Percentiles rank a stretch among this genome's conserved stretches.
These are phyloP conservation scores for Triplophysa tibetana DNA, from an alignment of 2,113 vertebrate genomes.

Conservation along the genomic window DNA sequence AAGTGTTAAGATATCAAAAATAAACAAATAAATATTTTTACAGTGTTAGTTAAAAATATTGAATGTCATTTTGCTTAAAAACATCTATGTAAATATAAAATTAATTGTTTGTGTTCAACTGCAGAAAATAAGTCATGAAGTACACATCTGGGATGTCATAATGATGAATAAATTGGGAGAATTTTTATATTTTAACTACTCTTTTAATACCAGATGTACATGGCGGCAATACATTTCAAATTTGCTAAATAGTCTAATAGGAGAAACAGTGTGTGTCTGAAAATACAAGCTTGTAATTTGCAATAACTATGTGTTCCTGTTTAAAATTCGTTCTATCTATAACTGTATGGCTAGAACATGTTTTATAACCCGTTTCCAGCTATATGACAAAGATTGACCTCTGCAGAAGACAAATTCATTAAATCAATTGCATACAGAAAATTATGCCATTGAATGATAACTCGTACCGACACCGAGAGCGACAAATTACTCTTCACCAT, in stretches of 20 bases:
- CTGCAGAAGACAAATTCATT: conserved; percentile 16
- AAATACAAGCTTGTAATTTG: not conserved
- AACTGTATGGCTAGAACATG: not conserved
- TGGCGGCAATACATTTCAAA: not conserved
- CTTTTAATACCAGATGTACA: not conserved
- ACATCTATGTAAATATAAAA: no score
- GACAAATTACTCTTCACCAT: not conserved
- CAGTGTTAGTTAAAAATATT: no score
- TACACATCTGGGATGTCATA: no score
- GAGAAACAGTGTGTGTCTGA: not conserved
- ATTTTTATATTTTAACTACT: no score
- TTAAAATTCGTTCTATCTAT: conserved; percentile 4
- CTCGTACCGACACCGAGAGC: not conserved
- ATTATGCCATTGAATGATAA: conserved; percentile 46
- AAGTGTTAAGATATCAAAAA: no score
- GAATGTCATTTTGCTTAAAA: no score
- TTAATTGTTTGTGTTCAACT: no score
- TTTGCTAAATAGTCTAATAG: not conserved
- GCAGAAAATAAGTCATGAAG: no score
- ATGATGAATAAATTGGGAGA: no score
- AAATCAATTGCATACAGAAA: conserved; percentile 16
- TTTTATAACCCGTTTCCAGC: not conserved
- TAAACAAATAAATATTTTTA: no score
- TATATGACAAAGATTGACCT: not conserved
- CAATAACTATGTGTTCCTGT: not conserved